Base-by-base conservation (phyloP, 2,113 vertebrate genomes). In the Terrapene triunguis region DNA sequence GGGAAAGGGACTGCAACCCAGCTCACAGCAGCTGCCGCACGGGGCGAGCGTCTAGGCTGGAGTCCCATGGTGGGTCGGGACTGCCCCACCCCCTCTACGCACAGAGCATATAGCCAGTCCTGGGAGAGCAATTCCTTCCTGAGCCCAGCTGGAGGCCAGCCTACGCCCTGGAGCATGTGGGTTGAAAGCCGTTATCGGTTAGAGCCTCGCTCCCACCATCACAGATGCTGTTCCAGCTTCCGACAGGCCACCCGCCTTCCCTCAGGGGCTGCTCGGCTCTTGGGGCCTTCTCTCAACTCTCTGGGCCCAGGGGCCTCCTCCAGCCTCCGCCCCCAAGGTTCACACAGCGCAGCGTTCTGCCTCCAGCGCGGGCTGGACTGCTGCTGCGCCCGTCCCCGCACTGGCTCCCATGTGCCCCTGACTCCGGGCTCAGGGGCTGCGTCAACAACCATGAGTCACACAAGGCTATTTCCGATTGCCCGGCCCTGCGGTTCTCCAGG, bases 401-500 rank as follows among this genome's bases (percentile, higher is more conserved):
- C 94, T 48, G 59, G 72, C 79, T 94, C 92, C 55, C 5, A 25
- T 3, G 24, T 19, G 92, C 96, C 96, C 96, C 87, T 90, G 82
- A 93, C 25, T 8, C n/a, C 7, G 9, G 57, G 27, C 29, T 65
- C 14, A 12, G 35, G 32, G 32, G 14, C 10, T 7, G 3, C 2
- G n/a, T n/a, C n/a, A n/a, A n/a, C n/a, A n/a, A n/a, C n/a, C n/a
- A n/a, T n/a, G n/a, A n/a, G n/a, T n/a, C n/a, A n/a, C n/a, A 95
- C 80, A 69, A 80, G 91, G 91, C 93, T 96, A 96, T 97, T 97
- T 96, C 96, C 80, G 78, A 96, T 83, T 78, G 94, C 0, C 0
- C 95, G 94, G 96, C 97, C 96, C 96, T 88, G 25, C 51, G 35
- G 94, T 85, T 91, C 91, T 93, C 92, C 1, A 94, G 91, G n/a